Percentiles rank a stretch among this genome's conserved stretches.
Conservation (phyloP, 2,113 vertebrate species). For the Nesogale talazaci region DNA sequence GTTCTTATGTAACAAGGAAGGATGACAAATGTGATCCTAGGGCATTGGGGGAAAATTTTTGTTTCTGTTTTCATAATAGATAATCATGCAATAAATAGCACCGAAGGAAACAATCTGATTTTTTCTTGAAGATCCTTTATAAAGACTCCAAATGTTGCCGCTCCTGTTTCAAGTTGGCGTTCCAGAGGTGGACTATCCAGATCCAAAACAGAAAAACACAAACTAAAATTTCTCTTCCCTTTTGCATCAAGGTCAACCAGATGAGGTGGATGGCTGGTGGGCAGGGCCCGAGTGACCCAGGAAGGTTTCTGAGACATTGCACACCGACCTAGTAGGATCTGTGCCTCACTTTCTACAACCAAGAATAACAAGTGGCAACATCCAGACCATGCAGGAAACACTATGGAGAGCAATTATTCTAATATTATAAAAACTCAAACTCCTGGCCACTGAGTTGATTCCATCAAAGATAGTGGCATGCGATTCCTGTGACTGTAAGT, state of each 20-base stretch:
- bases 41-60: not conserved
- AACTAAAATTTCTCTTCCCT: not conserved
- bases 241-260: not conserved
- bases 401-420: not conserved
- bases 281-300: no score
- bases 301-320: not conserved
- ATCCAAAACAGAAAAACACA: not conserved
- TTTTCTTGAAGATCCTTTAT: not conserved
- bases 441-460: no score
- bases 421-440: not conserved
- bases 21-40: not conserved
- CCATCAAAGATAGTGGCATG: no score
- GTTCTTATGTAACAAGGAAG: not conserved
- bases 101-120: not conserved
- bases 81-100: not conserved
- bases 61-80: not conserved
- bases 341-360: not conserved
- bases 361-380: not conserved
- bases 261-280: not conserved
- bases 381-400: not conserved
- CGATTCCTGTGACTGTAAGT: no score
- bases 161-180: slow-evolving; percentile 6
- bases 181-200: not conserved
- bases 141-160: not conserved
- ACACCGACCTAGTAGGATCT: not conserved